A percentile compares a stretch with the other conserved stretches of the same genome.
Evolutionary conservation across 2,888 invertebrate genomes (phyloP).

Genomic region (Thecophora atra): DNA sequence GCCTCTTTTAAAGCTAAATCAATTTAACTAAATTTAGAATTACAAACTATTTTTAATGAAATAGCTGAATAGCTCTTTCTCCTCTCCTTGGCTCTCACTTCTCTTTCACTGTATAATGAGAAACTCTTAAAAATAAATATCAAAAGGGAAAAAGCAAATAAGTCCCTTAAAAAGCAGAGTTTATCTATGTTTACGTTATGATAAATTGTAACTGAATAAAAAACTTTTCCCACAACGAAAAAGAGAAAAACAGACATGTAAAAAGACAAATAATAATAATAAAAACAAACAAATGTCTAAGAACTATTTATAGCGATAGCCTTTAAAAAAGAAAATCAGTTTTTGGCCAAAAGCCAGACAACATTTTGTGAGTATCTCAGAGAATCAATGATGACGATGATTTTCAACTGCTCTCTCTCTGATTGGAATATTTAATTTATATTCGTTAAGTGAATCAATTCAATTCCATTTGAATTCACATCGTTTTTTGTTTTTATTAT

Average conservation of each 20-base stretch:
- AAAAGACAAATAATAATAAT: not conserved
- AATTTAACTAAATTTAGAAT: not conserved
- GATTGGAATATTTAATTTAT: too few species aligned
- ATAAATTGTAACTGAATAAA: conserved; percentile 11
- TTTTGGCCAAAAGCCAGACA: conserved; percentile 6
- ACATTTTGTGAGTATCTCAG: not conserved
- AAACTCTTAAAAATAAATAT: not conserved
- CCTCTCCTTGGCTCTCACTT: not conserved
- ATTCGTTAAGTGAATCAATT: too few species aligned
- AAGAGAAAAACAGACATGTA: conserved; percentile 1
- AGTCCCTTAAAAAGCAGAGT: not conserved
- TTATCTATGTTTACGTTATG: not conserved
- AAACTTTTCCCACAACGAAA: conserved; percentile 4
- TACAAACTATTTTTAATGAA: not conserved
- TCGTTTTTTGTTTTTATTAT: too few species aligned
- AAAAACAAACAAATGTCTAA: conserved; percentile 1
- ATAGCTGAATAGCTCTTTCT: not conserved
- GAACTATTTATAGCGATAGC: conserved; percentile 6
- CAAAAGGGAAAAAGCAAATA: not conserved
- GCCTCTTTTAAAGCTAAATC: not conserved
- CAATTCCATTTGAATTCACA: too few species aligned
- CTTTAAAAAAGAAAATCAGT: not conserved
- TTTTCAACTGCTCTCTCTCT: too few species aligned
- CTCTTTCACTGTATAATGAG: not conserved
- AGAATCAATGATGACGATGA: too few species aligned